Evolutionary conservation across 1,140 invertebrate genomes (phyloP), one percentile per base, ranked within the genome.

Genomic region (Drosophila sucinea): DNA sequence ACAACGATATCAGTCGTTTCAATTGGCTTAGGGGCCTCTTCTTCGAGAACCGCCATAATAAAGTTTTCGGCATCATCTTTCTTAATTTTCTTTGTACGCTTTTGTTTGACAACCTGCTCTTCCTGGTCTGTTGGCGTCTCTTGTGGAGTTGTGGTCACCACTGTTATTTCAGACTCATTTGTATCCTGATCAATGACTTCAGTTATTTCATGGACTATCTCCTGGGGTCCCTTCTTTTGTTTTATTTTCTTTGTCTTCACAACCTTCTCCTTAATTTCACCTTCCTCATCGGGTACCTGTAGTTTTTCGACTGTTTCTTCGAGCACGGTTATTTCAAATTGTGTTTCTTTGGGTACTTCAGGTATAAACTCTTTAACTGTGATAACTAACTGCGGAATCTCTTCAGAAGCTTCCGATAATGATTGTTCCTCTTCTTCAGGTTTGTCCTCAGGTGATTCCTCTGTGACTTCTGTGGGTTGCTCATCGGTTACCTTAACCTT

Each of bases 201-300:
- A n/a, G 74, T 70, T 40, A 91, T 84, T 1, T 91, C 82, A 60
- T 86, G 72, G 60, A 86, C 66, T 17, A 83, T 17, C 70, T 91
- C 90, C 23, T 77, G 63, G 0, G 66, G 57, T 4, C 82, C 86
- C 66, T 77, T 87, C 35, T 79, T 90, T 5, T 81, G 81, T 25
- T 91, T 91, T n/a, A 91, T 79, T 66, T 84, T 91, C 51, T 91
- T 91, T 29, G 83, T 91, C 55, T 90, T 92, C 2, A 91, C 69
- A 51, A 81, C 81, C 63, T 91, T 91, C 64, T 90, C 73, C 66
- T 67, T 82, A 27, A 87, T 63, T 33, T 77, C 55, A 32, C 81
- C 89, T 40, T 69, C 60, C 7, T 82, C 72, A 27, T 91, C 79
- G 3, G 73, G 69, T 2, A 77, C 10, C 4, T 67, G 60, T 30